These are phyloP conservation scores for Limanda limanda DNA, from an alignment of 2,113 vertebrate species.

Conservation along the genomic window DNA sequence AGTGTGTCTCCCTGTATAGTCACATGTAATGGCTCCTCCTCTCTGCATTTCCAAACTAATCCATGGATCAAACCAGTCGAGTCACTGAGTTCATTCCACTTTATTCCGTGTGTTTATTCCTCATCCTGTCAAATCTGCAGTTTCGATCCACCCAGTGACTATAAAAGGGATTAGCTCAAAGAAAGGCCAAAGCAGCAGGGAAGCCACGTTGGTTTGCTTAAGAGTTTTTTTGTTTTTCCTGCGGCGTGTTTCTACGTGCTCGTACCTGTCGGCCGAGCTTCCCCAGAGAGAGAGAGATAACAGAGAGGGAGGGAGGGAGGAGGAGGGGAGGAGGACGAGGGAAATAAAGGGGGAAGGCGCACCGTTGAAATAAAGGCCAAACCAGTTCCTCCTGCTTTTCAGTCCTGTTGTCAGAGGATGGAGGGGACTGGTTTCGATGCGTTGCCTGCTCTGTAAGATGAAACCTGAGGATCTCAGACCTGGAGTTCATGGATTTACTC, in stretches of 20 bases:
- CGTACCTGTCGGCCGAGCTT: conserved; percentile 57
- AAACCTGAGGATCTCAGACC: conserved; percentile 53
- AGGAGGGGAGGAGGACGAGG: conserved; percentile 21
- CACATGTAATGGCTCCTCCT: background rate
- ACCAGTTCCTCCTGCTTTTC: conserved; percentile 75
- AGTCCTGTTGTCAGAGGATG: conserved; percentile 24
- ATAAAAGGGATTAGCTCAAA: conserved; percentile 8
- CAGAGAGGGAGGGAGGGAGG: conserved; percentile 36
- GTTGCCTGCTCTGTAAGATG: conserved; percentile 60
- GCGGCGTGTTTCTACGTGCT: conserved; percentile 46
- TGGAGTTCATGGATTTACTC: conserved; percentile 50
- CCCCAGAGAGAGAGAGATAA: conserved; percentile 37
- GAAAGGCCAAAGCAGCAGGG: conserved; percentile 10
- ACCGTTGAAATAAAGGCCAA: conserved; percentile 51
- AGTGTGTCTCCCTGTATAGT: background rate
- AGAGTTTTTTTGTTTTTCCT: conserved; percentile 29
- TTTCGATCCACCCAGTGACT: conserved; percentile 49
- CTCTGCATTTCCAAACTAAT: background rate
- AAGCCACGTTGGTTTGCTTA: conserved; percentile 8
- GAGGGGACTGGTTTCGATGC: conserved; percentile 54
- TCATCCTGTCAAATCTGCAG: conserved; percentile 15
- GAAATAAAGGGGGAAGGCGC: conserved; percentile 30
- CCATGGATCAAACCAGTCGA: background rate
- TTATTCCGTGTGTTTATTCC: conserved; percentile 1
- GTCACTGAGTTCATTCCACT: background rate